A percentile compares a stretch with the other conserved stretches of the same genome.
These are phyloP conservation scores for Malurus cyaneus DNA, from an alignment of 2,113 vertebrate species.

Conservation along the genomic window DNA sequence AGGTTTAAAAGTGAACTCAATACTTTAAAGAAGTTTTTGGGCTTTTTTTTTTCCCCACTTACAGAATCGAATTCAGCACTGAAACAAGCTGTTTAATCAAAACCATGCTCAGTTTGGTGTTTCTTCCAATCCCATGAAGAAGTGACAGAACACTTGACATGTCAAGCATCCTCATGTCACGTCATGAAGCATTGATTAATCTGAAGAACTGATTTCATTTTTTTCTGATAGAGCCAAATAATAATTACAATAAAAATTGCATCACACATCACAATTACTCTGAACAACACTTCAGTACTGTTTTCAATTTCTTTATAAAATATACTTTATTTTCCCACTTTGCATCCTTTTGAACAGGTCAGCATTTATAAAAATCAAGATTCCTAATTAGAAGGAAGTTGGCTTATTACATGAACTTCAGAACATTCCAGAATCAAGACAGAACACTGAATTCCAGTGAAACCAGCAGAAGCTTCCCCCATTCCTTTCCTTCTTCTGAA, in stretches of 20 bases:
- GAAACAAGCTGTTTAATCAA: not conserved
- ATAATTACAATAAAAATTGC: not conserved
- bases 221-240: not conserved
- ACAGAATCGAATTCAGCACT: not conserved
- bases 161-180: not conserved
- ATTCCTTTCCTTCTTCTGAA: not conserved
- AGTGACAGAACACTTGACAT: not conserved
- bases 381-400: not conserved
- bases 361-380: not conserved
- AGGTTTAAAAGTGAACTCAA: conserved; percentile 16
- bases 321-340: accelerated
- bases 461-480: not conserved
- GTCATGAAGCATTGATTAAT: not conserved
- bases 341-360: not conserved
- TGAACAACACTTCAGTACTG: not conserved
- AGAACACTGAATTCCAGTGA: not conserved
- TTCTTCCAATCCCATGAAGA: not conserved
- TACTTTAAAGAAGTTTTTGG: conserved; percentile 31
- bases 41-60: not conserved
- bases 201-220: not conserved
- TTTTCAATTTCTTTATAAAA: not conserved
- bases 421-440: not conserved
- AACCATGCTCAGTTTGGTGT: not conserved
- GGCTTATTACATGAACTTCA: not conserved
- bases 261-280: not conserved